Evolutionary conservation across 37 sponge, comb jelly and placozoan species (phyloP).

Genomic region (Spongilla lacustris): DNA sequence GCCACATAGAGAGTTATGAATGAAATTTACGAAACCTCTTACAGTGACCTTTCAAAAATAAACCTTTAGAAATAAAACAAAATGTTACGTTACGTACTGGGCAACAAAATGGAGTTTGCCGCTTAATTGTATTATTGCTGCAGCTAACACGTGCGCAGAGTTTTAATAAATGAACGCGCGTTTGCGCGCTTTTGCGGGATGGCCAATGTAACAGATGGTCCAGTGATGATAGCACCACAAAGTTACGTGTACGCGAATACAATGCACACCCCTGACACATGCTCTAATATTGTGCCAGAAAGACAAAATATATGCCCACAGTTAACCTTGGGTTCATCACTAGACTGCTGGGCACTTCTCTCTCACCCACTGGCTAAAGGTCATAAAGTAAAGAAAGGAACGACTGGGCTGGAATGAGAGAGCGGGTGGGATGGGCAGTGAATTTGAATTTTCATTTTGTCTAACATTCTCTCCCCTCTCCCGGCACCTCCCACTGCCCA

Average conservation of each 20-base stretch:
- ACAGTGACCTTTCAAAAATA: neutral
- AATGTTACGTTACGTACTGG: neutral
- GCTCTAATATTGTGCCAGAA: neutral
- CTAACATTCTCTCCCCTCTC: neutral
- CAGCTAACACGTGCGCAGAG: too few species aligned
- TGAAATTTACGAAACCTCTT: neutral
- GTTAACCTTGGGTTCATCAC: neutral
- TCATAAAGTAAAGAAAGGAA: too few species aligned
- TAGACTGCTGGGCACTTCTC: neutral
- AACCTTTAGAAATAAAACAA: too few species aligned
- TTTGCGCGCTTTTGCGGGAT: too few species aligned
- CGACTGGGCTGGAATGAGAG: neutral
- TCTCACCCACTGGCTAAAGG: neutral
- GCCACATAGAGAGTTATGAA: neutral
- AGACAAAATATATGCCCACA: conserved; percentile 1
- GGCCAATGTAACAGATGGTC: neutral
- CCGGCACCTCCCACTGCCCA: neutral
- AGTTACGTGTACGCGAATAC: neutral
- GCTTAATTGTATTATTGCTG: too few species aligned
- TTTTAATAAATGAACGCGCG: too few species aligned
- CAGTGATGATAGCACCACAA: neutral
- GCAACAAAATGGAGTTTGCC: too few species aligned
- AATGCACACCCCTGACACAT: neutral
- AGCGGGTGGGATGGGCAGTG: neutral
- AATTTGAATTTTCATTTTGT: neutral